Percentiles rank a stretch among this genome's conserved stretches.
These are phyloP conservation scores for Meteorus colon DNA, from an alignment of 2,888 invertebrate genomes.

Conservation along the genomic window DNA sequence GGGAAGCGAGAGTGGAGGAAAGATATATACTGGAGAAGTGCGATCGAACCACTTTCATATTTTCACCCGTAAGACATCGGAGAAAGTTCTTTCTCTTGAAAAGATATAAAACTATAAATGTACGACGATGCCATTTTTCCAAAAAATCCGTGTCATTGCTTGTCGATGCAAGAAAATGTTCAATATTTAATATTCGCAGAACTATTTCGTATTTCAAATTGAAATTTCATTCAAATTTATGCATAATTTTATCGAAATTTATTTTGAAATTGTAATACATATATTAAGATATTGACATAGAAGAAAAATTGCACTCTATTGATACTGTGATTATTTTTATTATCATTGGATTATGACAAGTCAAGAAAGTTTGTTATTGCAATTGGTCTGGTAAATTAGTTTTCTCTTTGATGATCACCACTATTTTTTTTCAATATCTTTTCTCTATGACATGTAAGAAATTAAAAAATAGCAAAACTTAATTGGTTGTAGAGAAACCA, in stretches of 20 bases:
- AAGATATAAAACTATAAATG: conserved; percentile 67
- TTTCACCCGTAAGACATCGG: conserved; percentile 69
- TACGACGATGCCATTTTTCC: conserved; percentile 58
- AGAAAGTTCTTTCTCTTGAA: conserved; percentile 67
- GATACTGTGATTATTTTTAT: too few relatives aligned
- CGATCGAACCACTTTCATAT: conserved; percentile 72
- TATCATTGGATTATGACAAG: too few relatives aligned
- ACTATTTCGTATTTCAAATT: background rate
- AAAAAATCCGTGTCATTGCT: conserved; percentile 49
- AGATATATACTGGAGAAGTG: conserved; percentile 48
- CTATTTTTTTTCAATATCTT: too few relatives aligned
- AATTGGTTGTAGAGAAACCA: too few relatives aligned
- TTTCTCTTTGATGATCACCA: too few relatives aligned
- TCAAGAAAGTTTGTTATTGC: too few relatives aligned
- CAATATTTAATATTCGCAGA: background rate
- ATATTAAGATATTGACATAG: too few relatives aligned
- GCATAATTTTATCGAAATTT: background rate
- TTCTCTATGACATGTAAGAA: too few relatives aligned
- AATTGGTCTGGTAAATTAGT: too few relatives aligned
- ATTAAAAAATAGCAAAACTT: too few relatives aligned
- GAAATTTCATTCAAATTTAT: background rate
- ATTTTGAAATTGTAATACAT: too few relatives aligned
- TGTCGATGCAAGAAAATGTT: background rate
- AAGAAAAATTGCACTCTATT: too few relatives aligned
- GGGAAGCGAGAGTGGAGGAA: conserved; percentile 26